phyloP scores from a whole-genome alignment of 2,888 invertebrate species.

The Elysia crispata region DNA sequence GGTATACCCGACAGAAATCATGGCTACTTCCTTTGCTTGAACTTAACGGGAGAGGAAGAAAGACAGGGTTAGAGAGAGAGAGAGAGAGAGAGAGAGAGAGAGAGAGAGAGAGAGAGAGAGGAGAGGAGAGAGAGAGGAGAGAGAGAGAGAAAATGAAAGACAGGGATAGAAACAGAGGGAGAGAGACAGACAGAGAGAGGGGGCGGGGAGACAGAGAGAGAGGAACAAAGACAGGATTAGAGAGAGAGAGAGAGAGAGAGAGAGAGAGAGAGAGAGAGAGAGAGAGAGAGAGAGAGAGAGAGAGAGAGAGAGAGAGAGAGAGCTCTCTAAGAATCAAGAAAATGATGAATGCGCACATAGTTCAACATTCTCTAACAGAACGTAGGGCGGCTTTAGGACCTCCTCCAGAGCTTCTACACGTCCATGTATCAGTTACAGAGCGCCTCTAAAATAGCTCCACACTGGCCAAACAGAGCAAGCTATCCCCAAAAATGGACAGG shows the following conservation, averaged over 20 bases:
- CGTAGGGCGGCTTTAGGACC: too few relatives aligned
- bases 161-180: too few relatives aligned
- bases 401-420: too few relatives aligned
- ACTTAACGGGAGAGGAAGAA: too few relatives aligned
- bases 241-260: constrained; percentile 9
- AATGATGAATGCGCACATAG: not conserved
- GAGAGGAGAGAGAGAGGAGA: not conserved
- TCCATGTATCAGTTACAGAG: too few relatives aligned
- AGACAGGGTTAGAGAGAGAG: too few relatives aligned
- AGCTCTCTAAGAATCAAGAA: not conserved
- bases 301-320: constrained; percentile 23
- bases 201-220: too few relatives aligned
- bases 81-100: not conserved
- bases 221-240: not conserved
- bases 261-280: constrained; percentile 5
- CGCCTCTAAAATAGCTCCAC: constrained; percentile 1
- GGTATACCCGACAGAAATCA: too few relatives aligned
- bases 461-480: constrained; percentile 17
- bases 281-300: constrained; percentile 20
- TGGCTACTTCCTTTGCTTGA: too few relatives aligned
- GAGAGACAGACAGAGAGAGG: too few relatives aligned
- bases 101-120: not conserved
- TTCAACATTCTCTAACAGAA: not conserved
- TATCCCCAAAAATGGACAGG: not conserved
- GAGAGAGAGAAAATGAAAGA: not conserved